Base-by-base conservation (phyloP, 1,140 invertebrate species). In the Leptopilina clavipes region DNA sequence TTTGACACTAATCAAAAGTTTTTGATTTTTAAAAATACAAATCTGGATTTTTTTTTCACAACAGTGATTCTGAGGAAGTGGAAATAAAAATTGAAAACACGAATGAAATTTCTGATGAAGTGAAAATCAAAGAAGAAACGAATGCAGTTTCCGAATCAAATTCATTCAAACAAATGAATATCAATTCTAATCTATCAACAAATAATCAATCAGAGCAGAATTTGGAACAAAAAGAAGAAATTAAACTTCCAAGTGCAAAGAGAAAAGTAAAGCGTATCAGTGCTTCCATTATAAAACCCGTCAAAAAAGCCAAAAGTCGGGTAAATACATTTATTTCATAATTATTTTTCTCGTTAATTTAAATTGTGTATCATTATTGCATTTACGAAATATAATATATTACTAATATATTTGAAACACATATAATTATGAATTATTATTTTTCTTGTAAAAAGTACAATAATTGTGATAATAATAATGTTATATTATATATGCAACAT, bases 221-320 rank as follows among this genome's bases (percentile, higher is more conserved):
- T 52, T 52, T 52, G 1, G 1, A 17, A 18, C 40, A 31, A 6
- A 70, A 31, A 31, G 25, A 75, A 59, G 7, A 17, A 73, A 40
- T 44, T 31, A 17, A 17, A 40, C 8, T 9, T 40, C 9, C 37
- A 72, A 71, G 54, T 12, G 44, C 70, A 22, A 44, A 31, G 45
- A 71, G 19, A 72, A 44, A 14, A 70, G 1, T 10, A 76, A 52
- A 52, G 8, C 12, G 48, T 52, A 45, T 40, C 31, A 31, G 43
- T n/a, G 48, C 18, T 31, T 71, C 70, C 9, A 71, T 40, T 45
- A 54, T 52, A 37, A 70, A 74, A 17, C 17, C 54, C 17, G 43
- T 45, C 17, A 37, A 25, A 70, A 74, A 37, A 31, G 12, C 22
- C n/a, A 31, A 65, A 8, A 18, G 12, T 44, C 12, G 40, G 19